Evolutionary conservation across 2,797 vertebrate genomes (phyloP).

Genomic region (Leucoraja ocellata): DNA sequence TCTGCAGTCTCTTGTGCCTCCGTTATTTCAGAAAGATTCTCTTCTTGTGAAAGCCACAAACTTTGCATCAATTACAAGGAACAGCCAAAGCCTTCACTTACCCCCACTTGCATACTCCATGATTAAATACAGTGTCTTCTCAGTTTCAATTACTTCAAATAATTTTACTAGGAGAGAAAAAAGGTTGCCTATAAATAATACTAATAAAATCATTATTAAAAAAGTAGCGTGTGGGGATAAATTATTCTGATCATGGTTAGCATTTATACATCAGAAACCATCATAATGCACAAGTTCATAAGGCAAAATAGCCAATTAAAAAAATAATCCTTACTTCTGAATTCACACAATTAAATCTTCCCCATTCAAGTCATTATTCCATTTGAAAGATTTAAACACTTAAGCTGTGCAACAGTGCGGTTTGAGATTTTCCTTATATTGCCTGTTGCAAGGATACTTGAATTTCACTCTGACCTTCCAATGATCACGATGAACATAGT

Average conservation of each 20-base stretch:
- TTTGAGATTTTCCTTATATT: neutral
- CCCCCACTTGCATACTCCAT: constrained; percentile 82
- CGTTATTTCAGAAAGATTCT: constrained; percentile 1
- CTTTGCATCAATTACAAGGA: neutral
- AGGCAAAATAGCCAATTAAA: neutral
- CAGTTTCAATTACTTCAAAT: constrained; percentile 82
- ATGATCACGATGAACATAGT: no score
- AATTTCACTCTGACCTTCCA: neutral
- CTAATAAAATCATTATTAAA: neutral
- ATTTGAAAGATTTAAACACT: neutral
- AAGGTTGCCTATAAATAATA: neutral
- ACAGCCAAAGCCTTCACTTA: constrained; percentile 52
- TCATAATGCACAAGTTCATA: neutral
- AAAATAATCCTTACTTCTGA: no score
- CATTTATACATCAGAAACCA: neutral
- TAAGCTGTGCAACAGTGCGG: neutral
- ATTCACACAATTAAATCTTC: neutral
- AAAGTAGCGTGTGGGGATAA: neutral
- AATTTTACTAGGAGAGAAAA: constrained; percentile 65
- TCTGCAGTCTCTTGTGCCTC: no score
- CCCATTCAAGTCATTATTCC: neutral
- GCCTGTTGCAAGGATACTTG: neutral
- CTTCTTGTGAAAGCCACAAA: neutral
- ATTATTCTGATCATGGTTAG: neutral
- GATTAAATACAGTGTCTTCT: constrained; percentile 77